These are phyloP conservation scores for Caenorhabditis japonica DNA, from an alignment of 2,888 invertebrate species.

Conservation along the genomic window DNA sequence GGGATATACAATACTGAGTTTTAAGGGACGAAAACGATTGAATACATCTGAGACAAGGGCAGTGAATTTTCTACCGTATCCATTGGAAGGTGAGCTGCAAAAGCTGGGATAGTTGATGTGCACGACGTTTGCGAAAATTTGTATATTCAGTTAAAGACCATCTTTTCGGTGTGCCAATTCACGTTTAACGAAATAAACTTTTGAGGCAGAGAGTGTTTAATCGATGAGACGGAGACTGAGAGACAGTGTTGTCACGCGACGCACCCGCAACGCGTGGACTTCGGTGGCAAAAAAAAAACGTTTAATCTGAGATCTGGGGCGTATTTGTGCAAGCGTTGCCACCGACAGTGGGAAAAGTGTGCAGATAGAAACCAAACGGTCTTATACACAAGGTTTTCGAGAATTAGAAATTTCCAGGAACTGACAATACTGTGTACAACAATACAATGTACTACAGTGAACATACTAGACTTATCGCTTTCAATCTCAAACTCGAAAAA, in stretches of 20 bases:
- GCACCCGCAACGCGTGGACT: too few species aligned
- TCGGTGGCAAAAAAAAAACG: too few species aligned
- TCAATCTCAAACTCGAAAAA: conserved; percentile 41
- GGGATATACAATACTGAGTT: conserved; percentile 60
- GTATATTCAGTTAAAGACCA: not conserved
- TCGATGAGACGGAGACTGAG: too few species aligned
- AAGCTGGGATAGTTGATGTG: too few species aligned
- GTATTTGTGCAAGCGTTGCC: too few species aligned
- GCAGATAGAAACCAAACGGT: too few species aligned
- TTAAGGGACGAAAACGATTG: conserved; percentile 39
- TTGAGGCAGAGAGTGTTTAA: too few species aligned
- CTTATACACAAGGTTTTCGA: not conserved
- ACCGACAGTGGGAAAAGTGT: too few species aligned
- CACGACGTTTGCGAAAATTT: not conserved
- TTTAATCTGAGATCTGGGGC: too few species aligned
- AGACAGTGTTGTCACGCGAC: too few species aligned
- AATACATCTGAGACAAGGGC: conserved; percentile 47
- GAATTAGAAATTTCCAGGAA: conserved; percentile 20
- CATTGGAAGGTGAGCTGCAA: conserved; percentile 39
- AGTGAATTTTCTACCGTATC: conserved; percentile 55
- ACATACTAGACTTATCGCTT: conserved; percentile 38
- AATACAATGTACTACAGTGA: conserved; percentile 52
- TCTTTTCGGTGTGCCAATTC: too few species aligned
- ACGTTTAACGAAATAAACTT: too few species aligned
- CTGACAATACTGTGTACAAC: conserved; percentile 54